A percentile compares a stretch with the other conserved stretches of the same genome.
These are phyloP conservation scores for Cephalopachus bancanus DNA, from an alignment of 2,797 vertebrate genomes.

Conservation along the genomic window DNA sequence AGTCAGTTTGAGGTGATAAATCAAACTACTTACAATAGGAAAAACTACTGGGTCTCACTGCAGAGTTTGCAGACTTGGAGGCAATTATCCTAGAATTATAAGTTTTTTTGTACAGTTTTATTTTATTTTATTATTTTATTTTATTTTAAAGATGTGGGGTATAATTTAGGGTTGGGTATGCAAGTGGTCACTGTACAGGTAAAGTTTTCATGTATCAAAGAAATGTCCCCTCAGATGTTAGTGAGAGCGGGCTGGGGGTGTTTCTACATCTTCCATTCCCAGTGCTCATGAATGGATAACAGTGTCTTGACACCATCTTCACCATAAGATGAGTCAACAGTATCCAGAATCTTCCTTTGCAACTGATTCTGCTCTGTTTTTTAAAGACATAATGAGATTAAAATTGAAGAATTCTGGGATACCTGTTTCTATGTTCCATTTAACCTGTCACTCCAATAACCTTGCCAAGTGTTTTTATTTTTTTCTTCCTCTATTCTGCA, in stretches of 20 bases:
- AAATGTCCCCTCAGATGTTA: background rate
- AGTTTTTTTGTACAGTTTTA: background rate
- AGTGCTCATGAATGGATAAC: background rate
- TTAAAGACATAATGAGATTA: background rate
- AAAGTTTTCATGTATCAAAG: background rate
- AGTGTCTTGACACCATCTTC: background rate
- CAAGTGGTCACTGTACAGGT: too few relatives aligned
- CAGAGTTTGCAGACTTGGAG: background rate
- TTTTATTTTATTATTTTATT: too few relatives aligned
- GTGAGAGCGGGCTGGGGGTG: background rate
- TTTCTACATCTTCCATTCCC: background rate
- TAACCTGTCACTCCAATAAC: background rate
- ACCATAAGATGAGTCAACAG: accelerated
- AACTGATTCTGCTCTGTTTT: background rate
- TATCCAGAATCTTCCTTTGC: background rate
- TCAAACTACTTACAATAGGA: background rate
- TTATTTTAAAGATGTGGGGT: too few relatives aligned
- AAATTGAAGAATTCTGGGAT: background rate
- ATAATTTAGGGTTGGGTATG: too few relatives aligned
- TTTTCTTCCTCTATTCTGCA: background rate
- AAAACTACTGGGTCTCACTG: background rate
- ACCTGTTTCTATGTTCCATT: background rate
- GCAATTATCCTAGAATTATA: background rate
- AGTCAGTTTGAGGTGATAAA: background rate
- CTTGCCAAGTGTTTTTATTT: background rate